These are phyloP conservation scores for Colistium nudipinnis DNA, from an alignment of 2,113 vertebrate genomes.

Conservation along the genomic window DNA sequence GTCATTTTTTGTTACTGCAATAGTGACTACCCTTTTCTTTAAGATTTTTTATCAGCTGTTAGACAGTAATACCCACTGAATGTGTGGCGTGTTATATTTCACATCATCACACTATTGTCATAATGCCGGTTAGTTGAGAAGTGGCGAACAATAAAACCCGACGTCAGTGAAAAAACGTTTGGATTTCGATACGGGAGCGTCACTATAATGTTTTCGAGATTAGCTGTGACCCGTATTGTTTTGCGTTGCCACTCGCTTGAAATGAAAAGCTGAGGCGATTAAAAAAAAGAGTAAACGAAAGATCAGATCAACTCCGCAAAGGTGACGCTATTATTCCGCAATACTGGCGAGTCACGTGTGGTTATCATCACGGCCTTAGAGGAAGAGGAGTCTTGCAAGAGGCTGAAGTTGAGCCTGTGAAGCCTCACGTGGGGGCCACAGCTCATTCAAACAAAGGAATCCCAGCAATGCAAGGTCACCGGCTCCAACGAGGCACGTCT, in stretches of 20 bases:
- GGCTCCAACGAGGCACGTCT: slow-evolving; percentile 59
- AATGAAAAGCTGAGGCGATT: slow-evolving; percentile 10
- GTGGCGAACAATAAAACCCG: background rate
- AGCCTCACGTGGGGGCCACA: slow-evolving; percentile 62
- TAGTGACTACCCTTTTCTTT: background rate
- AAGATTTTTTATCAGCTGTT: slow-evolving; percentile 17
- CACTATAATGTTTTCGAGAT: slow-evolving; percentile 5
- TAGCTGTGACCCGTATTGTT: slow-evolving; percentile 11
- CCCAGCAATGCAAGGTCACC: slow-evolving; percentile 75
- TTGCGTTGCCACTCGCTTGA: slow-evolving; percentile 1
- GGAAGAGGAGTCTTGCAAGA: slow-evolving; percentile 9
- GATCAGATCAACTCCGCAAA: background rate
- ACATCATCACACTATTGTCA: slow-evolving; percentile 11
- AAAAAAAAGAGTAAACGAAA: slow-evolving; percentile 7
- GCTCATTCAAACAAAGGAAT: slow-evolving; percentile 73
- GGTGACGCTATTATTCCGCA: background rate
- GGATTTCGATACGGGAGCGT: background rate
- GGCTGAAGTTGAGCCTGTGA: slow-evolving; percentile 56
- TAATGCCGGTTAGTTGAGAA: background rate
- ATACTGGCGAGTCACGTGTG: background rate
- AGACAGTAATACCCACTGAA: background rate
- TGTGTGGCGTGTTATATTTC: slow-evolving; percentile 7
- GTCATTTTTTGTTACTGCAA: background rate
- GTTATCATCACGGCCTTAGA: no score
- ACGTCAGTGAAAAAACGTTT: slow-evolving; percentile 6